These are phyloP conservation scores for Eonycteris spelaea DNA, from an alignment of 2,113 vertebrate genomes.

Conservation along the genomic window DNA sequence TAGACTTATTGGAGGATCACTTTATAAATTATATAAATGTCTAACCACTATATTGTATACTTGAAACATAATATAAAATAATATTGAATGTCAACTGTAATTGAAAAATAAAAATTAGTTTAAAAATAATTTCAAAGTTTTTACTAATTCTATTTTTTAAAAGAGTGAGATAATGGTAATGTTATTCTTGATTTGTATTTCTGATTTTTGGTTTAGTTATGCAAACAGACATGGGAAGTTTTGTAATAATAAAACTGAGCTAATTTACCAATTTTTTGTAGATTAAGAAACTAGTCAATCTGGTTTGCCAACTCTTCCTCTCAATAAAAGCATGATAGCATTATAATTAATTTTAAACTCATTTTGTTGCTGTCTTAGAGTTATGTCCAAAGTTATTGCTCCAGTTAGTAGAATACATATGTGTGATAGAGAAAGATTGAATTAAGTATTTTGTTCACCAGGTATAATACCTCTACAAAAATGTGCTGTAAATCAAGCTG, in stretches of 20 bases:
- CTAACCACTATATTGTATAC: no score
- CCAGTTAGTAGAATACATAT: not conserved
- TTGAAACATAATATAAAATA: no score
- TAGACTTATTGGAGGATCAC: no score
- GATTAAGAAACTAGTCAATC: not conserved
- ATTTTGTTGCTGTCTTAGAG: not conserved
- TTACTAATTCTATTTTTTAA: not conserved
- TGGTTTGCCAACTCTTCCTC: not conserved
- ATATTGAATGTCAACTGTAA: no score
- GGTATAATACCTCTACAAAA: not conserved
- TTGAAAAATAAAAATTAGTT: no score
- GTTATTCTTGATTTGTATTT: not conserved
- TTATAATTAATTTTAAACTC: not conserved
- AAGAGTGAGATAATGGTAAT: not conserved
- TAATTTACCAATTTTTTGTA: not conserved
- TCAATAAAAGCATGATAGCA: not conserved
- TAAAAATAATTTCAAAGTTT: not conserved
- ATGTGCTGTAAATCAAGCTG: not conserved
- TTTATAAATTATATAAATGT: no score
- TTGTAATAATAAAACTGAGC: not conserved
- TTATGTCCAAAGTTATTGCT: not conserved
- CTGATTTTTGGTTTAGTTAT: not conserved
- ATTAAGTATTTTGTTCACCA: not conserved
- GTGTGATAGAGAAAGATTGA: not conserved
- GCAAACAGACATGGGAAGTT: not conserved